Base-by-base conservation (phyloP, 37 sponge, comb jelly and placozoan species). In the Hormiphora californensis region DNA sequence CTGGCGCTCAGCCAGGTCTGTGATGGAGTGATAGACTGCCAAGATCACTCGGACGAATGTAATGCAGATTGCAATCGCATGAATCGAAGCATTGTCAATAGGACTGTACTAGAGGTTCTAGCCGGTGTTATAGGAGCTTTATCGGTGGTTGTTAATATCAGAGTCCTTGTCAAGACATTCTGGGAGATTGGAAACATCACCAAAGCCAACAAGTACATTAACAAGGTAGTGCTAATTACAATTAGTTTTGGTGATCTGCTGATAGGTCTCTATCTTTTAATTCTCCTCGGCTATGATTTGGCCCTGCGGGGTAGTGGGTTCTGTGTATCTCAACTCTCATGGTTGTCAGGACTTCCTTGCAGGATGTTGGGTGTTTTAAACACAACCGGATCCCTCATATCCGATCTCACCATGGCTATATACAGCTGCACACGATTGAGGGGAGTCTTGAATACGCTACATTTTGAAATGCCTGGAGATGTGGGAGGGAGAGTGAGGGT, bases 31-130 rank as follows among this genome's bases (percentile, higher is more conserved):
- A 34, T 67, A 36, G 31, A 67, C 39, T 67, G 68, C 39, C 30
- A 35, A 2, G 68, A 67, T 28, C 31, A 32, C 2, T 67, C 68
- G 5, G 68, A 67, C 68, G 68, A 67, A 19, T 67, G 68, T 39
- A 67, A 67, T 67, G 68, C 31, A 30, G 30, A 33, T 4, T 67
- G 68, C 34, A 39, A 39, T 28, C n/a, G n/a, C n/a, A n/a, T n/a
- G n/a, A n/a, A n/a, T n/a, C 4, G 19, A 34, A 5, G 34, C 31
- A 32, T 67, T 30, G 35, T 67, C 38, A 35, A 21, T 19, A 34
- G 68, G 31, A 67, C 39, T 4, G 12, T 19, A 21, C 39, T 67
- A 15, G 34, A 67, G 19, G 36, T 67, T 3, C 17, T 34, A 19
- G 68, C 37, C 30, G 31, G 68, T 35, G 37, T 19, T 9, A 32